These are phyloP conservation scores for Porites lutea DNA, from an alignment of 64 coral and sea anemone species.

Conservation along the genomic window DNA sequence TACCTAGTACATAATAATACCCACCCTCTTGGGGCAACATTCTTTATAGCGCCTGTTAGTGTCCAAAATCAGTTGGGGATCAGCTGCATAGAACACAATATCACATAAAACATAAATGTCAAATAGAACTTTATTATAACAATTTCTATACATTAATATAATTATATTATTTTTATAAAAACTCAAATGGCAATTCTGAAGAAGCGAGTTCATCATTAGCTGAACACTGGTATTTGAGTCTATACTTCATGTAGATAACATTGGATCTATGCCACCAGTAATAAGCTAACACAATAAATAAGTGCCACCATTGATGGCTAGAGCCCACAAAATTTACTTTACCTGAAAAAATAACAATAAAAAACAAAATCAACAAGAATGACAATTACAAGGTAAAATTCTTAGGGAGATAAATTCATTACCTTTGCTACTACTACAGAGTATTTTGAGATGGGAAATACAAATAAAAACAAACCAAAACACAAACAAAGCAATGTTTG, in stretches of 20 bases:
- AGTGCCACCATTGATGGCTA: constrained; percentile 99
- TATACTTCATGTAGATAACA: constrained; percentile 68
- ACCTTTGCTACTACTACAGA: too few species aligned
- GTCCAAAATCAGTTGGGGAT: too few species aligned
- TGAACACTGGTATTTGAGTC: constrained; percentile 32
- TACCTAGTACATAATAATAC: too few species aligned
- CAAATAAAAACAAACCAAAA: too few species aligned
- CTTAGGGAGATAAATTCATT: too few species aligned
- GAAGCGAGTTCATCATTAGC: neutral
- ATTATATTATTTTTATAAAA: neutral
- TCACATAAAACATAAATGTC: neutral
- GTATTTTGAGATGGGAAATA: too few species aligned
- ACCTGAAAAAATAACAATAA: constrained; percentile 49
- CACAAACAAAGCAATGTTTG: too few species aligned
- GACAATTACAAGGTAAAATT: neutral
- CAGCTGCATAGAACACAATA: too few species aligned
- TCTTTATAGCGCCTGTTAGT: too few species aligned
- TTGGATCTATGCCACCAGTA: constrained; percentile 90
- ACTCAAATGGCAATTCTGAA: neutral
- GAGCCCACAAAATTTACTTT: constrained; percentile 94
- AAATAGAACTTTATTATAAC: neutral
- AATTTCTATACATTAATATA: neutral
- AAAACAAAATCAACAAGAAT: neutral
- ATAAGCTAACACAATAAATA: constrained; percentile 88
- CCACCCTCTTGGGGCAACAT: too few species aligned